Conservation (phyloP, 2,113 vertebrate genomes). For the Parus major region DNA sequence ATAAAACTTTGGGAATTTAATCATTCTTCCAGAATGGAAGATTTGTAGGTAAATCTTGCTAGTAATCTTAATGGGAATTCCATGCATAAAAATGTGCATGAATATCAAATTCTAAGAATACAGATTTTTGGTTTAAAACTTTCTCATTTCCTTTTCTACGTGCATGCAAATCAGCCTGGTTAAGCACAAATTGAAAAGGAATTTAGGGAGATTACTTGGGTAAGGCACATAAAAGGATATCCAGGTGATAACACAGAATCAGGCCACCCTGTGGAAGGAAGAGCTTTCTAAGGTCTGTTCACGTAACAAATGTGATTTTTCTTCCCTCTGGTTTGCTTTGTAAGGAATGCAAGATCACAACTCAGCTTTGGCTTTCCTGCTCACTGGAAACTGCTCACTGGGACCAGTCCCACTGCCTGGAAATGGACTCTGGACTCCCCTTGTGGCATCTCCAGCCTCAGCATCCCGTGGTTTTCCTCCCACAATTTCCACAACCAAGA, state of each 20-base stretch:
- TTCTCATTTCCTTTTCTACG: slow-evolving; percentile 20
- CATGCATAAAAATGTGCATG: neutral
- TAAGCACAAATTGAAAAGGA: slow-evolving; percentile 24
- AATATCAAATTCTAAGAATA: slow-evolving; percentile 18
- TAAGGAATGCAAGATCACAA: neutral
- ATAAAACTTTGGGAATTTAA: slow-evolving; percentile 15
- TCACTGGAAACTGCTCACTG: neutral
- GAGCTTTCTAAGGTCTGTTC: neutral
- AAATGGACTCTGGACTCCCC: neutral
- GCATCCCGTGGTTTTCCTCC: neutral
- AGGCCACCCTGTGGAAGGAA: neutral
- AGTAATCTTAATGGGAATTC: slow-evolving; percentile 14
- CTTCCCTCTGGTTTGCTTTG: neutral
- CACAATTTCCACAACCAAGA: neutral
- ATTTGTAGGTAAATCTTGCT: slow-evolving; percentile 15
- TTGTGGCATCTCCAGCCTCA: neutral
- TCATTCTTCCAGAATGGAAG: neutral
- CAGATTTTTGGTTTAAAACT: neutral
- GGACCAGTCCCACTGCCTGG: neutral
- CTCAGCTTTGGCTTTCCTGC: neutral
- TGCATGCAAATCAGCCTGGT: slow-evolving; percentile 15
- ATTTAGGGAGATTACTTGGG: slow-evolving; percentile 22
- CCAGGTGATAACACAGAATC: neutral
- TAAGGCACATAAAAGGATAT: slow-evolving; percentile 22
- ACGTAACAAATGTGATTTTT: neutral